Evolutionary conservation across 2,797 vertebrate species (phyloP).

Genomic region (Brotula barbata): DNA sequence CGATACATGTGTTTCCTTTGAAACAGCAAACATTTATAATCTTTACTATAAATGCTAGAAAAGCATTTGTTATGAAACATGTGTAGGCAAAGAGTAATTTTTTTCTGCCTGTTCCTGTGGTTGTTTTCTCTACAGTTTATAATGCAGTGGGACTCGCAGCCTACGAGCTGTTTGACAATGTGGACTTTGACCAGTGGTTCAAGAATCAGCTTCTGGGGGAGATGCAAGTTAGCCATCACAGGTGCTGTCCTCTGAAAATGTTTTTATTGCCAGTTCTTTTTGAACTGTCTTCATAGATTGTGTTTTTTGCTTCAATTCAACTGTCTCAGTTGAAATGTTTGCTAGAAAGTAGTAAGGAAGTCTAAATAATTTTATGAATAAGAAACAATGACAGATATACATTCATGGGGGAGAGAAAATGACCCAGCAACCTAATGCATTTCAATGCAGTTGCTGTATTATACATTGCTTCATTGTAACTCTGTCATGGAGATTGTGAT

Average conservation of each 20-base stretch:
- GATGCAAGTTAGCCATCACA: slow-evolving; percentile 92
- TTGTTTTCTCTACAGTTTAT: slow-evolving; percentile 83
- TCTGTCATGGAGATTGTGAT: too few relatives aligned
- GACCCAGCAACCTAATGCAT: too few relatives aligned
- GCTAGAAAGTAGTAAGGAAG: too few relatives aligned
- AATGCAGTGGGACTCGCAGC: slow-evolving; percentile 95
- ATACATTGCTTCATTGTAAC: too few relatives aligned
- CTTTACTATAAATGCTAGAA: too few relatives aligned
- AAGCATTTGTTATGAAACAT: neutral
- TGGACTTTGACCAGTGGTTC: slow-evolving; percentile 99
- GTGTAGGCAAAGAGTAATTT: neutral
- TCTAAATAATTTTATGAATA: too few relatives aligned
- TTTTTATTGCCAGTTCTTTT: neutral
- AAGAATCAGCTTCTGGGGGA: slow-evolving; percentile 94
- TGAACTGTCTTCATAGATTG: too few relatives aligned
- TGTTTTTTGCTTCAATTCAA: too few relatives aligned
- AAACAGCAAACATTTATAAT: neutral
- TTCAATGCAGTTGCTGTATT: too few relatives aligned
- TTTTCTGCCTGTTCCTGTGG: slow-evolving; percentile 7
- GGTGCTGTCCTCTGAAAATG: slow-evolving; percentile 71
- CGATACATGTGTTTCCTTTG: neutral
- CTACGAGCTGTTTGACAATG: slow-evolving; percentile 95
- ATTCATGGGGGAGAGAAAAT: too few relatives aligned
- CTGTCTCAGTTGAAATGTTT: too few relatives aligned
- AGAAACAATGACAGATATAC: too few relatives aligned